Conservation (phyloP, 1,140 invertebrate genomes). For the Zaprionus nigranus region DNA sequence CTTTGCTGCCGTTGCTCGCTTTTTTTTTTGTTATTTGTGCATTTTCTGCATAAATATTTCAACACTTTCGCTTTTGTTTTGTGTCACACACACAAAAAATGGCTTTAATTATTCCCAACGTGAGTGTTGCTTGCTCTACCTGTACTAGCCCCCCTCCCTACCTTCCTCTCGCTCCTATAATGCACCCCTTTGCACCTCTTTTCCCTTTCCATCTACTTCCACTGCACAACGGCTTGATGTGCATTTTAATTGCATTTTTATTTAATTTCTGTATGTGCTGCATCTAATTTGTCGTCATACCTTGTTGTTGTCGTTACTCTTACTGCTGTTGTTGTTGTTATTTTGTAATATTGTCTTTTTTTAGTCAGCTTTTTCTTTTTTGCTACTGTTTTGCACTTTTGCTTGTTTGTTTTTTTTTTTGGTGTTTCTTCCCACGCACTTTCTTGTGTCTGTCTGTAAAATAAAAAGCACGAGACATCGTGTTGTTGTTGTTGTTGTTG, state of each 20-base stretch:
- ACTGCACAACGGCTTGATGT: slow-evolving; percentile 51
- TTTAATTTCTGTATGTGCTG: slow-evolving; percentile 74
- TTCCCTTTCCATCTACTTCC: slow-evolving; percentile 14
- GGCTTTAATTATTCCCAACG: slow-evolving; percentile 78
- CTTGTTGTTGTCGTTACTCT: neutral
- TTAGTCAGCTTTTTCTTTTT: slow-evolving; percentile 24
- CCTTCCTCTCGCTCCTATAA: neutral
- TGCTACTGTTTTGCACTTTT: slow-evolving; percentile 39
- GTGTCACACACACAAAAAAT: slow-evolving; percentile 58
- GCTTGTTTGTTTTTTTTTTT: slow-evolving; percentile 16
- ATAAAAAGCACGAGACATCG: slow-evolving; percentile 33
- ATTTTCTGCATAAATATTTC: slow-evolving; percentile 82
- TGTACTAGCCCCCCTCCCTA: neutral
- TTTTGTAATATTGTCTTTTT: slow-evolving; percentile 68
- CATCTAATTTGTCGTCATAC: slow-evolving; percentile 75
- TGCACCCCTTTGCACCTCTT: neutral
- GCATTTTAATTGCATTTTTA: slow-evolving; percentile 82
- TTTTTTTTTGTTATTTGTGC: slow-evolving; percentile 53
- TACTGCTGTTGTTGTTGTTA: slow-evolving; percentile 50
- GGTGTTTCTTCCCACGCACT: slow-evolving; percentile 70
- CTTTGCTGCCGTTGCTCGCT: slow-evolving; percentile 25
- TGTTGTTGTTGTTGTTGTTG: slow-evolving; percentile 35
- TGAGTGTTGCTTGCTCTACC: slow-evolving; percentile 35
- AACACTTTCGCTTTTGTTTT: slow-evolving; percentile 83
- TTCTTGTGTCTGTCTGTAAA: slow-evolving; percentile 34